These are phyloP conservation scores for Luehdorfia chinensis DNA, from an alignment of 1,140 invertebrate genomes.

Conservation along the genomic window DNA sequence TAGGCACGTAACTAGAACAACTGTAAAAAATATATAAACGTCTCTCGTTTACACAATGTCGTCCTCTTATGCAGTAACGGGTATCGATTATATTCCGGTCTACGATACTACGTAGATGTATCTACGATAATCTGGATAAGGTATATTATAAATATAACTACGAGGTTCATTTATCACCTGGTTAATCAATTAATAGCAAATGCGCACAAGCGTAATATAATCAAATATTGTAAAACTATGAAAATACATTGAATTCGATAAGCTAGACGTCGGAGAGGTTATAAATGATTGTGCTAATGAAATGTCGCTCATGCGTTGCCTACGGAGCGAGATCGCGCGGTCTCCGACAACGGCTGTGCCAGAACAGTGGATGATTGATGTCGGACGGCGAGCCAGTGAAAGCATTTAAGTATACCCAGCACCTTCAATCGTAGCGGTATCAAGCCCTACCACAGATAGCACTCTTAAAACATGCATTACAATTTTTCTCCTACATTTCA, in stretches of 20 bases:
- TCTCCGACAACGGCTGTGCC: slow-evolving; percentile 5
- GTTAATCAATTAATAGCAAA: slow-evolving; percentile 7
- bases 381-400: slow-evolving; percentile 46
- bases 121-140: slow-evolving; percentile 1
- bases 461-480: slow-evolving; percentile 58
- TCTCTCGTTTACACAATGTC: neutral
- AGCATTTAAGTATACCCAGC: slow-evolving; percentile 47
- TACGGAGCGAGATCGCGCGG: slow-evolving; percentile 19
- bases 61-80: slow-evolving; percentile 2
- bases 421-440: slow-evolving; percentile 53
- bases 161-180: slow-evolving; percentile 8
- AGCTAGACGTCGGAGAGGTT: slow-evolving; percentile 19
- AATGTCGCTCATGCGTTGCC: slow-evolving; percentile 23
- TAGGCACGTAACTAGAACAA: neutral
- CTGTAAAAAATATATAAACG: neutral
- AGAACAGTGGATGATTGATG: slow-evolving; percentile 45
- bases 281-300: slow-evolving; percentile 29
- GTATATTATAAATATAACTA: neutral
- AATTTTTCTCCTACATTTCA: slow-evolving; percentile 74
- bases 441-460: slow-evolving; percentile 52
- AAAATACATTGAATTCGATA: slow-evolving; percentile 13
- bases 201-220: neutral
- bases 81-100: neutral
- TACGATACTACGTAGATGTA: too few species aligned
- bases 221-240: slow-evolving; percentile 12